A percentile compares a stretch with the other conserved stretches of the same genome.
Conservation (phyloP, 2,888 invertebrate genomes). For the Gnatocerus cornutus region DNA sequence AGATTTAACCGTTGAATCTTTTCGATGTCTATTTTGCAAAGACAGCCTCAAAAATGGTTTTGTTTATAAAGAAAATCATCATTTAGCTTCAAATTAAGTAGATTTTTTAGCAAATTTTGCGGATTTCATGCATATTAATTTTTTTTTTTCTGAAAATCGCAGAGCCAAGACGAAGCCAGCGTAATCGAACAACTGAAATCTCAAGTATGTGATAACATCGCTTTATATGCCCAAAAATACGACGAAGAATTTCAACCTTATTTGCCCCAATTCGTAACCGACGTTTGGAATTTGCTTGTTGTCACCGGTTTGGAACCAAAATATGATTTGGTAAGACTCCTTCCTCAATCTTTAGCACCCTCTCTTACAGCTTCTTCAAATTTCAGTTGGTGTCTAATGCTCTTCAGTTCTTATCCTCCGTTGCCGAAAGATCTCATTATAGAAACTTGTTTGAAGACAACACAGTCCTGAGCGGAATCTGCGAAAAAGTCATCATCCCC, state of each 20-base stretch:
- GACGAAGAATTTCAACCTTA: slow-evolving; percentile 96
- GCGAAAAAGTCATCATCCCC: slow-evolving; percentile 98
- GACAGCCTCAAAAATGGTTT: no score
- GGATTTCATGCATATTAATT: not conserved
- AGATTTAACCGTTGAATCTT: no score
- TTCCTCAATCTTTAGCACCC: slow-evolving; percentile 46
- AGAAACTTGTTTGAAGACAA: slow-evolving; percentile 92
- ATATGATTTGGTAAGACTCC: slow-evolving; percentile 84
- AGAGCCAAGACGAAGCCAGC: slow-evolving; percentile 91
- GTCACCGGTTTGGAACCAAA: slow-evolving; percentile 89
- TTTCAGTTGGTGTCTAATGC: slow-evolving; percentile 95
- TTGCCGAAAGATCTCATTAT: slow-evolving; percentile 93
- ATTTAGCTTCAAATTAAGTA: no score
- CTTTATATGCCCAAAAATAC: slow-evolving; percentile 97
- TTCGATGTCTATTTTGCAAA: no score
- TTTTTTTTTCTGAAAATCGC: slow-evolving; percentile 37
- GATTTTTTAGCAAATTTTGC: no score
- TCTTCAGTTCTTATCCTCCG: slow-evolving; percentile 93
- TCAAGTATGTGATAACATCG: slow-evolving; percentile 96
- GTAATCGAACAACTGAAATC: slow-evolving; percentile 93
- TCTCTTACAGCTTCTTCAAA: not conserved
- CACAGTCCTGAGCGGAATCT: slow-evolving; percentile 89
- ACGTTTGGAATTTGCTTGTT: slow-evolving; percentile 93
- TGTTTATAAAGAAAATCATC: no score
- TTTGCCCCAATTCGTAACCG: slow-evolving; percentile 93